Evolutionary conservation across 2,888 invertebrate species (phyloP), one percentile per base, ranked within the genome.

Genomic region (Pantelozetes paolii): DNA sequence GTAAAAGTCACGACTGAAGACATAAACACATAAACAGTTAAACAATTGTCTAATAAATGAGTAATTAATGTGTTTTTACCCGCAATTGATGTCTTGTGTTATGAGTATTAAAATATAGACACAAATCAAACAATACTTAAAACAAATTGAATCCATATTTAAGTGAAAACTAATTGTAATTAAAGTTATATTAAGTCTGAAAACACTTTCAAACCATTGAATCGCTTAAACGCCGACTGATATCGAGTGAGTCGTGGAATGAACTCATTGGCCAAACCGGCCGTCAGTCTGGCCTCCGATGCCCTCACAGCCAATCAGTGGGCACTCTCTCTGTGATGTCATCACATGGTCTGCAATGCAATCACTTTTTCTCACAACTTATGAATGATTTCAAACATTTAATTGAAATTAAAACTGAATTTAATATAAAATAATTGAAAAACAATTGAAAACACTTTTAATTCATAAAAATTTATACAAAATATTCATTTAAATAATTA

Each of bases 1-100:
- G 84, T 98, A 98, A 84, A 96, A 98, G 84, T 97, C 95, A 80
- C 97, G 87, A 79, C 93, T 86, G 78, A n/a, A 81, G 80, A 74
- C n/a, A n/a, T n/a, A n/a, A n/a, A n/a, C n/a, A 50, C 20, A 50
- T 5, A 20, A 20, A n/a, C 20, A 1, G 3, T 45, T 3, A 45
- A 18, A 45, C 45, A 45, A 45, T 11, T 11, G 45, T 13, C 2
- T 11, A 18, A 18, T 18, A 45, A 3, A 18, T 3, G 18, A 15
- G 2, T 18, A 45, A 45, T 18, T 45, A 18, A 45, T 15, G 45
- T 3, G 11, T 20, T 50, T 20, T 50, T 50, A 59, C 59, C 59
- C 59, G 30, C 59, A 59, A 11, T 30, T 9, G 11, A 32, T 30
- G 26, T 26, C 30, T n/a, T 9, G 30, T 15, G 30, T 59, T 1